Percentiles rank a stretch among this genome's conserved stretches.
These are phyloP conservation scores for Tethya wilhelma DNA, from an alignment of 37 sponge, comb jelly and placozoan genomes.

Conservation along the genomic window DNA sequence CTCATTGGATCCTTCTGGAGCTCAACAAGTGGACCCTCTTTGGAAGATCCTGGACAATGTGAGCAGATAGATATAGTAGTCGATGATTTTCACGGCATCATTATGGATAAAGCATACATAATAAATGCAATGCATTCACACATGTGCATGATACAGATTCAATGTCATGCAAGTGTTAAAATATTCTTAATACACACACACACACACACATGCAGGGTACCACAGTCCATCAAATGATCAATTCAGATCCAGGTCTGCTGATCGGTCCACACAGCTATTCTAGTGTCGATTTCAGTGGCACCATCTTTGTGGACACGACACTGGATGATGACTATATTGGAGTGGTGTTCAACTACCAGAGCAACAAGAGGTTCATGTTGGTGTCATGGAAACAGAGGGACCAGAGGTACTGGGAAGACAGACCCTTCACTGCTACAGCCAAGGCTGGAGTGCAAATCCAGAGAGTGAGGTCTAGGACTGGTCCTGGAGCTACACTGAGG, in stretches of 20 bases:
- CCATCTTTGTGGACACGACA: conserved; percentile 61
- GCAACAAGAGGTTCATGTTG: conserved; percentile 75
- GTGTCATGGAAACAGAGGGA: conserved; percentile 78
- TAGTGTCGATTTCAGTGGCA: conserved; percentile 78
- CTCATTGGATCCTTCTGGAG: conserved; percentile 12
- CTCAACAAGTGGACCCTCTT: conserved; percentile 9
- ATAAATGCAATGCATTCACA: no score
- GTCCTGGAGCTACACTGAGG: conserved; percentile 45
- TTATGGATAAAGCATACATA: no score
- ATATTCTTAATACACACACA: not conserved
- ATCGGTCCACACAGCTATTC: conserved; percentile 46
- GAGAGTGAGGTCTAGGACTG: conserved; percentile 45
- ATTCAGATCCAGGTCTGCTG: conserved; percentile 65
- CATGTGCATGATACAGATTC: no score
- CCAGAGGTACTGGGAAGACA: conserved; percentile 35
- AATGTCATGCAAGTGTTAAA: no score
- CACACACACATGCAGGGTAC: conserved; percentile 40
- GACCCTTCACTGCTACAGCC: conserved; percentile 25
- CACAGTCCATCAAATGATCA: conserved; percentile 44
- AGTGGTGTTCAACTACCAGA: conserved; percentile 86
- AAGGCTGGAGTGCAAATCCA: conserved; percentile 66
- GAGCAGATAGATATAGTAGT: no score
- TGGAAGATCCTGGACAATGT: conserved; percentile 50
- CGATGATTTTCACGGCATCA: no score
- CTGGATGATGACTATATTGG: conserved; percentile 84